These are phyloP conservation scores for Apis florea DNA, from an alignment of 1,140 invertebrate genomes.

Conservation along the genomic window DNA sequence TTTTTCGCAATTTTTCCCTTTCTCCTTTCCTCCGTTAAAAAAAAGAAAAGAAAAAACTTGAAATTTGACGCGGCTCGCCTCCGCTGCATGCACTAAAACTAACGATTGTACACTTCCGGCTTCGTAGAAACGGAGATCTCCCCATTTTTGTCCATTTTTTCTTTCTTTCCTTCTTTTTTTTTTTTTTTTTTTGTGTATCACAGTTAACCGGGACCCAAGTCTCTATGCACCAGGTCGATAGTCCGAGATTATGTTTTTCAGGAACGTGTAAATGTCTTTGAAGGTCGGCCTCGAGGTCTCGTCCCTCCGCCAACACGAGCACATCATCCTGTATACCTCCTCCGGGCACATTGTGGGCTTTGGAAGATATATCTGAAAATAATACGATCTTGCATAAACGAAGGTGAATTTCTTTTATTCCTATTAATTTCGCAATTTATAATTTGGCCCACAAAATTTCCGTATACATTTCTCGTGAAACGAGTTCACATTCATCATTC, in stretches of 20 bases:
- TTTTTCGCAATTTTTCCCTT: background rate
- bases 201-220: conserved; percentile 66
- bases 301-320: conserved; percentile 88
- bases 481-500: too few relatives aligned
- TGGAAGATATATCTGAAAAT: conserved; percentile 82
- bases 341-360: conserved; percentile 87
- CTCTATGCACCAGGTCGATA: conserved; percentile 79
- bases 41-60: background rate
- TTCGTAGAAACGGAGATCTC: too few relatives aligned
- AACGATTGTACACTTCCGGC: conserved; percentile 76
- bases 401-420: background rate
- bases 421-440: too few relatives aligned
- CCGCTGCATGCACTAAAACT: conserved; percentile 62
- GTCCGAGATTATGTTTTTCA: conserved; percentile 83
- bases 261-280: conserved; percentile 88
- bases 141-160: too few relatives aligned
- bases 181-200: conserved; percentile 69
- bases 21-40: background rate
- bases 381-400: background rate
- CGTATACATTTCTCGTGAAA: too few relatives aligned
- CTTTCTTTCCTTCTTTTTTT: background rate
- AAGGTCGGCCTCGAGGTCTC: conserved; percentile 86
- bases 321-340: conserved; percentile 89
- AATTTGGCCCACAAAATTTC: too few relatives aligned
- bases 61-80: background rate